These are phyloP conservation scores for Linnaemya tessellans DNA, from an alignment of 2,888 invertebrate species.

Conservation along the genomic window DNA sequence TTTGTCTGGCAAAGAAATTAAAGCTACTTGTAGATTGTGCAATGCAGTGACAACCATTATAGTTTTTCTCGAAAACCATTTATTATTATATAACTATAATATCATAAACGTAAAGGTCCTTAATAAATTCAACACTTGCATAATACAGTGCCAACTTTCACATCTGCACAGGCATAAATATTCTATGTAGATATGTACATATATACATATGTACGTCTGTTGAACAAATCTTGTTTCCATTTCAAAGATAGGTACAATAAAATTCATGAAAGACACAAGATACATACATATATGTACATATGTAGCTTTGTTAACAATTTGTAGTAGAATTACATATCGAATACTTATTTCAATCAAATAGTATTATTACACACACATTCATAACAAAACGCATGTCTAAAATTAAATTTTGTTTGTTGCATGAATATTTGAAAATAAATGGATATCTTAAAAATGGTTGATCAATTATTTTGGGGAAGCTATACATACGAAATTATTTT, in stretches of 20 bases:
- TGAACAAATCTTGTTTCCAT: not conserved
- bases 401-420: not conserved
- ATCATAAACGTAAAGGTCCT: too few relatives aligned
- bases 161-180: too few relatives aligned
- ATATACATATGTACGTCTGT: not conserved
- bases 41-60: too few relatives aligned
- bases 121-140: too few relatives aligned
- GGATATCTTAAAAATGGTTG: not conserved
- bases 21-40: too few relatives aligned
- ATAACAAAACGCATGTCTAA: not conserved
- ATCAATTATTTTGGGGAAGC: not conserved
- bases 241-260: not conserved
- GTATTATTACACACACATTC: not conserved
- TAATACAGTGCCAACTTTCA: too few relatives aligned
- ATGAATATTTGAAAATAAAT: not conserved
- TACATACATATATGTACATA: not conserved
- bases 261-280: too few relatives aligned
- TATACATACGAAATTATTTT: conserved; percentile 29
- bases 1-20: not conserved
- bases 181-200: not conserved
- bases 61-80: too few relatives aligned
- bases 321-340: too few relatives aligned
- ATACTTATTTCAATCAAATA: too few relatives aligned
- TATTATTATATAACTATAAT: too few relatives aligned
- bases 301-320: not conserved